Percentiles rank a stretch among this genome's conserved stretches.
phyloP scores from a whole-genome alignment of 2,797 vertebrate species.

The Urophycis tenuis region DNA sequence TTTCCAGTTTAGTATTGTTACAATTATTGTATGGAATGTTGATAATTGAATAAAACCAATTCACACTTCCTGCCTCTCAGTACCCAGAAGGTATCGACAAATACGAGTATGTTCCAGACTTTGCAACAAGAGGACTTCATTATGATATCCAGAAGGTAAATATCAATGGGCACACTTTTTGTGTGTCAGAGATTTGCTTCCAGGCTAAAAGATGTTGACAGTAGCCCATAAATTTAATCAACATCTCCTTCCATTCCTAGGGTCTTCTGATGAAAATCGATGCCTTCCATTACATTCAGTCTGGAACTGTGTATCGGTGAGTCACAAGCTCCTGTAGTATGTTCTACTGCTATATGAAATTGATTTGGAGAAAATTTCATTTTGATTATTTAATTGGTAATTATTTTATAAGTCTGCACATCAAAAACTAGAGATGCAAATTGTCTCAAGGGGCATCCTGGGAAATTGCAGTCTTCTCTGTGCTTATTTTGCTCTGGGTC shows the following conservation, averaged over 20 bases:
- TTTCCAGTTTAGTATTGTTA: neutral
- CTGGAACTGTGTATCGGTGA: slow-evolving; percentile 80
- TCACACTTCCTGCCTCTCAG: slow-evolving; percentile 49
- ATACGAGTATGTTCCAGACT: slow-evolving; percentile 80
- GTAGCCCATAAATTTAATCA: neutral
- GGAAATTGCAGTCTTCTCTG: neutral
- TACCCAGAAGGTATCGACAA: slow-evolving; percentile 73
- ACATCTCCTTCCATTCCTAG: slow-evolving; percentile 39
- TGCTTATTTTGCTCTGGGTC: slow-evolving; percentile 16
- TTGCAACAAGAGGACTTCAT: slow-evolving; percentile 77
- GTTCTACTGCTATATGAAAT: neutral
- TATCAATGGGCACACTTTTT: too few species aligned
- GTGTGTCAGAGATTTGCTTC: neutral
- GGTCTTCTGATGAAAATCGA: slow-evolving; percentile 84
- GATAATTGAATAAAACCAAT: neutral
- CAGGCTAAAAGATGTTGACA: neutral
- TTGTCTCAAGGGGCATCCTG: neutral
- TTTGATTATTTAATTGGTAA: too few species aligned
- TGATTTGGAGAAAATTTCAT: neutral
- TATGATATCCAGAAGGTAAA: slow-evolving; percentile 84
- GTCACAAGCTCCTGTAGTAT: neutral
- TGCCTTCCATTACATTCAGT: slow-evolving; percentile 82
- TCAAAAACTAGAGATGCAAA: too few species aligned
- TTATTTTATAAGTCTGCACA: too few species aligned
- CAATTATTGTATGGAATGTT: neutral